Evolutionary conservation across 2,797 vertebrate species (phyloP).

Genomic region (Momotus momota): DNA sequence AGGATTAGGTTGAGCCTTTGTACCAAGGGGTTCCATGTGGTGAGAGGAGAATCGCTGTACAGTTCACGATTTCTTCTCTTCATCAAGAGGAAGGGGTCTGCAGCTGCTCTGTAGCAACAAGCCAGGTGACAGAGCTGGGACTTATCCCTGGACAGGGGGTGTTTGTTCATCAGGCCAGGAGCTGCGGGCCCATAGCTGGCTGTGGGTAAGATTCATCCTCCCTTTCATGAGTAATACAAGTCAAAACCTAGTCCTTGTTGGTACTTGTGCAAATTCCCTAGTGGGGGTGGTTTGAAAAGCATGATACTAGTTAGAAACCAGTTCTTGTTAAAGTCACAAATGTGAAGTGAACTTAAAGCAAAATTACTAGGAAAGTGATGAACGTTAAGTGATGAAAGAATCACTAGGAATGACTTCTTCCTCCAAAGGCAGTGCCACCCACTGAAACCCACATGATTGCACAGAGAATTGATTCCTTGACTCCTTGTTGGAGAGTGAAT

Average conservation of each 20-base stretch:
- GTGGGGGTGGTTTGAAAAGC: not conserved
- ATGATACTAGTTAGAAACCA: not conserved
- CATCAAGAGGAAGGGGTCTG: not conserved
- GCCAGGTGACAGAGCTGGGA: not conserved
- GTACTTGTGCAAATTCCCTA: not conserved
- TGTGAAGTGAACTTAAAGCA: not conserved
- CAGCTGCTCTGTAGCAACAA: not conserved
- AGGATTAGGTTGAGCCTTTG: not conserved
- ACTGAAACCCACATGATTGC: not conserved
- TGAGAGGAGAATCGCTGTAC: rapidly evolving
- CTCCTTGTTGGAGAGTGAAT: not conserved
- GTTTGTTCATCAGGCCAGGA: not conserved
- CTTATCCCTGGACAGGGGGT: not conserved
- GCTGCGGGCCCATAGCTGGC: not conserved
- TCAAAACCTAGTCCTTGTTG: not conserved
- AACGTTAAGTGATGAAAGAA: not conserved
- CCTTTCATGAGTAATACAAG: not conserved
- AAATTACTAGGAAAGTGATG: not conserved
- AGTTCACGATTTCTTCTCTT: not conserved
- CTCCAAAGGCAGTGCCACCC: not conserved
- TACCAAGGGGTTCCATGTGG: not conserved
- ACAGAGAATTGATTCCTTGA: not conserved
- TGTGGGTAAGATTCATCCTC: not conserved
- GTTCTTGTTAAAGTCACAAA: not conserved
- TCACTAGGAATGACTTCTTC: not conserved